These are phyloP conservation scores for Dascyllus trimaculatus DNA, from an alignment of 2,113 vertebrate species.

Conservation along the genomic window DNA sequence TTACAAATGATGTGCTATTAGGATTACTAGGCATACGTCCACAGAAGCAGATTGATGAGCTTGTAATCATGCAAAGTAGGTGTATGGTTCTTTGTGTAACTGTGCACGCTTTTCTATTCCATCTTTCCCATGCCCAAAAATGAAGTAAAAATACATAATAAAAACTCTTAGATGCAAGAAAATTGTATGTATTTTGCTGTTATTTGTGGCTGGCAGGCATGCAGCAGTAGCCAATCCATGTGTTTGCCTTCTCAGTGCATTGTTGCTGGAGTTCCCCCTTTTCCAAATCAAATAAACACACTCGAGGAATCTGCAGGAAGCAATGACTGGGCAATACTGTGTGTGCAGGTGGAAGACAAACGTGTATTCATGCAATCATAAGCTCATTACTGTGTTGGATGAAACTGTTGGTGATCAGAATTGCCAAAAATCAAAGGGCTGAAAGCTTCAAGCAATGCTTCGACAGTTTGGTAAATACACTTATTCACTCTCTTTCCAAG, in stretches of 20 bases:
- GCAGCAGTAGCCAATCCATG: neutral
- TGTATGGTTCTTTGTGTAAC: constrained; percentile 15
- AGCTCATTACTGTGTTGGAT: neutral
- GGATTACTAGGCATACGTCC: constrained; percentile 55
- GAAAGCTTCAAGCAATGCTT: neutral
- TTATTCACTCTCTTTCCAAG: neutral
- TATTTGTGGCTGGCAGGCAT: neutral
- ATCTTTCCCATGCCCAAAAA: neutral
- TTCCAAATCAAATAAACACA: neutral
- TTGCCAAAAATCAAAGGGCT: neutral
- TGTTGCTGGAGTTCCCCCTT: neutral
- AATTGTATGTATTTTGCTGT: neutral
- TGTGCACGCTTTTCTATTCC: neutral
- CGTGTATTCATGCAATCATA: neutral
- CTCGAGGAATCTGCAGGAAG: neutral
- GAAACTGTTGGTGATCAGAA: neutral
- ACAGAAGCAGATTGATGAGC: constrained; percentile 58
- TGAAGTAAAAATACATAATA: neutral
- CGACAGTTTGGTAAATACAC: neutral
- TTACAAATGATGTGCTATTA: constrained; percentile 70
- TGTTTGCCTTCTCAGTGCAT: neutral
- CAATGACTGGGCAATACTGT: too few species aligned
- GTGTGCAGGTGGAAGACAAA: neutral
- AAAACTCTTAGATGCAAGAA: neutral
- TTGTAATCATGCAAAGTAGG: constrained; percentile 41